Percentiles rank a stretch among this genome's conserved stretches.
Conservation (phyloP, 1,140 invertebrate species). For the Tenebrio molitor region DNA sequence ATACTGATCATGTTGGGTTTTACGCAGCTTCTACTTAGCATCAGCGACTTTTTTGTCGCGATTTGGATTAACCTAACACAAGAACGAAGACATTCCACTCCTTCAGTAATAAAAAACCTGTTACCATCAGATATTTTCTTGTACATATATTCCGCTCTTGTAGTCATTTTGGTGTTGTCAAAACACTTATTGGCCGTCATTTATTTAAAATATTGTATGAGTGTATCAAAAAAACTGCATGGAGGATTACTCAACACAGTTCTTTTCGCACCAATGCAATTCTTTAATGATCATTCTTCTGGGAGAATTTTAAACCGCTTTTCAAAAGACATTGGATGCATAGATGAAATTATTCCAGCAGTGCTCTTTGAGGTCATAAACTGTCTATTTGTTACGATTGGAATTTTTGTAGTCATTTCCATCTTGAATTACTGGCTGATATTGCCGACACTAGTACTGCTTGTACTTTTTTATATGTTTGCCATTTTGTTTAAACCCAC, state of each 20-base stretch:
- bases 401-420: background rate
- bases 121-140: too few species aligned
- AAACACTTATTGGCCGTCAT: background rate
- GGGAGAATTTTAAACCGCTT: too few species aligned
- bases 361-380: background rate
- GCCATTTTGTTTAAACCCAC: too few species aligned
- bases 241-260: background rate
- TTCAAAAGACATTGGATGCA: background rate
- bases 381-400: background rate
- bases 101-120: too few species aligned
- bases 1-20: too few species aligned
- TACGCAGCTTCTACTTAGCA: too few species aligned
- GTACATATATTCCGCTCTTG: background rate
- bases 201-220: background rate
- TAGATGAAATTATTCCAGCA: background rate
- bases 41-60: too few species aligned
- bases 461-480: too few species aligned
- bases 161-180: background rate
- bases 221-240: background rate
- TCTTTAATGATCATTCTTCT: background rate
- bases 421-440: too few species aligned
- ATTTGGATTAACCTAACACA: too few species aligned
- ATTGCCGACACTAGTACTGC: background rate
- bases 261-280: background rate
- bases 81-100: too few species aligned